These are phyloP conservation scores for Ormyrus nitidulus DNA, from an alignment of 2,888 invertebrate species.

Conservation along the genomic window DNA sequence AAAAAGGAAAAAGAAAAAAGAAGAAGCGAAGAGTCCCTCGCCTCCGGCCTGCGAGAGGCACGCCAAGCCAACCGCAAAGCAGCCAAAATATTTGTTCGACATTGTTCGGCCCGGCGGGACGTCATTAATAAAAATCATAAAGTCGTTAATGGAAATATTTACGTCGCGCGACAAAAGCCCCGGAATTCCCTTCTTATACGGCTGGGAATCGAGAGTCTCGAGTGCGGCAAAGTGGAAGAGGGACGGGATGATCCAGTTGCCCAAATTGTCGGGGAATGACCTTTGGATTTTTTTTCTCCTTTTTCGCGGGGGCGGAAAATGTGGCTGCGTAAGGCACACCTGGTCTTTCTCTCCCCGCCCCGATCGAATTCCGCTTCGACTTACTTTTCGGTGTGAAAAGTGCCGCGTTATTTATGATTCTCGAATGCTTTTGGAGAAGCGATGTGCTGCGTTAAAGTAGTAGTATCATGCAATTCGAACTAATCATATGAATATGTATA, in stretches of 20 bases:
- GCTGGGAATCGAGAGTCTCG: not conserved
- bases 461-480: not conserved
- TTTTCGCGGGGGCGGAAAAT: constrained; percentile 41
- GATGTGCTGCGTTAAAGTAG: not conserved
- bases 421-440: not conserved
- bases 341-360: constrained; percentile 61
- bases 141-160: constrained; percentile 67
- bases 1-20: constrained; percentile 11
- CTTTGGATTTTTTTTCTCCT: constrained; percentile 57
- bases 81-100: constrained; percentile 58
- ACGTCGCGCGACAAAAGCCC: constrained; percentile 53
- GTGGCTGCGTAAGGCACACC: constrained; percentile 60
- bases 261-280: constrained; percentile 66
- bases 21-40: not conserved
- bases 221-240: not conserved
- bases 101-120: constrained; percentile 34
- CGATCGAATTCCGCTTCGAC: constrained; percentile 59
- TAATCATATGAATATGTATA: no score
- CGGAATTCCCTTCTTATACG: constrained; percentile 12
- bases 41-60: constrained; percentile 1
- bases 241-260: constrained; percentile 18
- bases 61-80: constrained; percentile 33
- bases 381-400: constrained; percentile 1
- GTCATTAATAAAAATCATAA: constrained; percentile 71
- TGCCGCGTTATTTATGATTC: constrained; percentile 39